Conservation (phyloP, 2,888 invertebrate genomes). For the Melanophora roralis region DNA sequence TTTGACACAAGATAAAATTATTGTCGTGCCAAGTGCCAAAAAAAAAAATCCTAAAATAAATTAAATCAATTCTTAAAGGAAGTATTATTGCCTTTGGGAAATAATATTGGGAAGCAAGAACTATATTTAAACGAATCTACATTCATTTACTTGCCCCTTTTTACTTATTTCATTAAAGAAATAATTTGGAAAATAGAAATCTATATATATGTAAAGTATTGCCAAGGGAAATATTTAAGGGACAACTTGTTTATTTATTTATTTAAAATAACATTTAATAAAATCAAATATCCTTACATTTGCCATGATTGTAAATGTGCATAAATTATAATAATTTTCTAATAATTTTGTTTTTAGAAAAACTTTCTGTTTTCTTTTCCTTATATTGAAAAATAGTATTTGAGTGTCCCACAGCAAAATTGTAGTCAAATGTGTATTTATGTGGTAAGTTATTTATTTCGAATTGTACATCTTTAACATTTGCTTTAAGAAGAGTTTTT, state of each 20-base stretch:
- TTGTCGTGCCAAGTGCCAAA: constrained; percentile 61
- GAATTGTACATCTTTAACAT: too few species aligned
- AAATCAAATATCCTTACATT: neutral
- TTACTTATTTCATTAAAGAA: too few species aligned
- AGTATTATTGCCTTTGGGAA: neutral
- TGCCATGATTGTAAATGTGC: neutral
- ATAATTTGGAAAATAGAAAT: too few species aligned
- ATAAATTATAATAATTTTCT: constrained; percentile 18
- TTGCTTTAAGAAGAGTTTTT: neutral
- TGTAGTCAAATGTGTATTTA: neutral
- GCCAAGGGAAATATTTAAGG: neutral
- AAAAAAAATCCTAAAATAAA: constrained; percentile 15
- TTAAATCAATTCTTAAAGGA: neutral
- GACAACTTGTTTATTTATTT: neutral
- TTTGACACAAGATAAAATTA: constrained; percentile 54
- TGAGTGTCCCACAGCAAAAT: neutral
- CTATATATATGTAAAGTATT: too few species aligned
- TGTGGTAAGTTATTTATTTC: too few species aligned
- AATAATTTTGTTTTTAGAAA: neutral
- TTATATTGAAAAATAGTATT: neutral
- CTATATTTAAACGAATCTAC: too few species aligned
- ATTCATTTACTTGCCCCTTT: too few species aligned
- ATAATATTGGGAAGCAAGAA: too few species aligned
- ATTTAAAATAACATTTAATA: constrained; percentile 12
- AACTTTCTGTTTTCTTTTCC: neutral